These are phyloP conservation scores for Remorina albescens DNA, from an alignment of 2,797 vertebrate species.

Conservation along the genomic window DNA sequence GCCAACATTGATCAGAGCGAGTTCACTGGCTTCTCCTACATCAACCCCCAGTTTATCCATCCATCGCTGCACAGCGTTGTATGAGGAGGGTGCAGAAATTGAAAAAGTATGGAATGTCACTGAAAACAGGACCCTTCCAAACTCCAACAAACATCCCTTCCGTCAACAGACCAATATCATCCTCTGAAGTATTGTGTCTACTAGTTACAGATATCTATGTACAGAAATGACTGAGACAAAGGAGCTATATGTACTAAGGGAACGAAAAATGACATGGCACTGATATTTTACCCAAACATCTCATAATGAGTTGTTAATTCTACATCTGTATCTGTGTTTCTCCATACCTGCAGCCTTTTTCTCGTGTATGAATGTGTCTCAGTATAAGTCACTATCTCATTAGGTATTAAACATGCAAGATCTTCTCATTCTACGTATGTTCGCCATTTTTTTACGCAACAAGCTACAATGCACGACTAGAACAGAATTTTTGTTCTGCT, in stretches of 20 bases:
- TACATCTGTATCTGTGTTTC: constrained; percentile 36
- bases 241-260: constrained; percentile 29
- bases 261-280: constrained; percentile 28
- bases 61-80: constrained; percentile 89
- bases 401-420: constrained; percentile 45
- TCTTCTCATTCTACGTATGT: constrained; percentile 27
- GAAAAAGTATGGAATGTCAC: constrained; percentile 50
- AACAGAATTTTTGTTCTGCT: constrained; percentile 65
- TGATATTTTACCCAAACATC: constrained; percentile 44
- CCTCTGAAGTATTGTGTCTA: constrained; percentile 58
- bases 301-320: constrained; percentile 32
- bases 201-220: constrained; percentile 43
- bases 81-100: constrained; percentile 80
- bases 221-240: constrained; percentile 34
- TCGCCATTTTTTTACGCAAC: constrained; percentile 52
- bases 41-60: constrained; percentile 94
- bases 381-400: constrained; percentile 48
- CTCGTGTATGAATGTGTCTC: constrained; percentile 57
- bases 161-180: constrained; percentile 50
- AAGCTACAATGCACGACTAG: constrained; percentile 69
- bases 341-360: constrained; percentile 46
- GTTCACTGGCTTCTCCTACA: constrained; percentile 96
- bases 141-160: constrained; percentile 44
- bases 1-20: constrained; percentile 98
- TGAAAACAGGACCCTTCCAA: constrained; percentile 58